Evolutionary conservation across 2,888 invertebrate genomes (phyloP).

Genomic region (Spodoptera littoralis): DNA sequence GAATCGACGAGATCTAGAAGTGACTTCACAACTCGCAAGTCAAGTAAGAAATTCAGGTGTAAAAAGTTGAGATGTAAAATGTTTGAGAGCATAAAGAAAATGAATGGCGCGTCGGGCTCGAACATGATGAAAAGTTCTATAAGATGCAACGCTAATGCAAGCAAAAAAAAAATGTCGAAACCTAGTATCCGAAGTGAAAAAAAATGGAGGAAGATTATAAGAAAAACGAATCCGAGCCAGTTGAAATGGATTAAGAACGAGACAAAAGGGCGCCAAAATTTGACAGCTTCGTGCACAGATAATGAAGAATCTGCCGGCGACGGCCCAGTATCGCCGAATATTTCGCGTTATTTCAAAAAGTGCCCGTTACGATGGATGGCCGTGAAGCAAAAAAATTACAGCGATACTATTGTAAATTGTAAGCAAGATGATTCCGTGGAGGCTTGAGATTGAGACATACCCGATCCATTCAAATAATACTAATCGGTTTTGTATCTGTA

Average conservation of each 20-base stretch:
- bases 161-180: not conserved
- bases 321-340: constrained; percentile 13
- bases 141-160: not conserved
- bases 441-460: too few relatives aligned
- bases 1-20: not conserved
- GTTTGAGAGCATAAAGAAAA: too few relatives aligned
- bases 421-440: not conserved
- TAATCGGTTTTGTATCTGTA: too few relatives aligned
- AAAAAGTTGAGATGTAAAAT: too few relatives aligned
- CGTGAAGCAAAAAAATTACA: not conserved
- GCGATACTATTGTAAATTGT: constrained; percentile 15
- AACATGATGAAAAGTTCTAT: too few relatives aligned
- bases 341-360: not conserved
- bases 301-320: constrained; percentile 35
- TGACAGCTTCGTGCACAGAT: constrained; percentile 22
- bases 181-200: not conserved
- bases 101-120: too few relatives aligned
- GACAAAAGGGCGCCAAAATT: constrained; percentile 22
- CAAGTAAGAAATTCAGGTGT: not conserved
- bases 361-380: constrained; percentile 1
- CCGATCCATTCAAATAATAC: too few relatives aligned
- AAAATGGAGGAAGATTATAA: constrained; percentile 18
- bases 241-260: constrained; percentile 10
- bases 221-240: constrained; percentile 1
- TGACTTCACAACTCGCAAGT: not conserved